phyloP scores from a whole-genome alignment of 2,888 invertebrate species.

The Copidosoma aretas region DNA sequence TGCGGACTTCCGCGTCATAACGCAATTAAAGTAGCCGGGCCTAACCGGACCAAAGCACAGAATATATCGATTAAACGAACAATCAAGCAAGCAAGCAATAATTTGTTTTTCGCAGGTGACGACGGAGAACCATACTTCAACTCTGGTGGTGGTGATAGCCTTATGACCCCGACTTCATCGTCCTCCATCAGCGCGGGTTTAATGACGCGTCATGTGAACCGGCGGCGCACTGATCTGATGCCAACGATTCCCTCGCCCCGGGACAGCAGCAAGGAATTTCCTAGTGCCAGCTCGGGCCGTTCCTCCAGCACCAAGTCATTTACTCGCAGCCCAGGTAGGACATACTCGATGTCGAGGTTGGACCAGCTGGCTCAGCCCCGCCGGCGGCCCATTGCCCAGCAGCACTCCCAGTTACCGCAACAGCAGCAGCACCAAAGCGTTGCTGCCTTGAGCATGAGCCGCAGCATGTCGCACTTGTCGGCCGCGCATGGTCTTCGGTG shows the following conservation, averaged over 20 bases:
- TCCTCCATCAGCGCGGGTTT: not conserved
- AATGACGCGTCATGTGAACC: conserved; percentile 75
- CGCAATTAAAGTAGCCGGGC: too few relatives aligned
- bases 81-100: too few relatives aligned
- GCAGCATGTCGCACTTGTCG: conserved; percentile 77
- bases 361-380: conserved; percentile 83
- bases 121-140: conserved; percentile 16
- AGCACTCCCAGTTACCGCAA: conserved; percentile 52
- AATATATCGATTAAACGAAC: too few relatives aligned
- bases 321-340: conserved; percentile 77
- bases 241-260: conserved; percentile 83
- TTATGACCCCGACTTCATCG: conserved; percentile 57
- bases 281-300: conserved; percentile 16
- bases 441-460: conserved; percentile 67
- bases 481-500: conserved; percentile 63
- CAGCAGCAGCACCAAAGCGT: conserved; percentile 50
- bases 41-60: too few relatives aligned
- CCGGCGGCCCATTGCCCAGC: conserved; percentile 62
- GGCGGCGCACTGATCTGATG: conserved; percentile 88
- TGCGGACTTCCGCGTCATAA: too few relatives aligned
- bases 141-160: conserved; percentile 50
- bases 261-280: conserved; percentile 56
- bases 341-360: conserved; percentile 91
- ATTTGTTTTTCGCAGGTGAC: conserved; percentile 34
- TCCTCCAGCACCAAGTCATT: conserved; percentile 56